Conservation (phyloP, 2,888 invertebrate species). For the Notodonta ziczac region DNA sequence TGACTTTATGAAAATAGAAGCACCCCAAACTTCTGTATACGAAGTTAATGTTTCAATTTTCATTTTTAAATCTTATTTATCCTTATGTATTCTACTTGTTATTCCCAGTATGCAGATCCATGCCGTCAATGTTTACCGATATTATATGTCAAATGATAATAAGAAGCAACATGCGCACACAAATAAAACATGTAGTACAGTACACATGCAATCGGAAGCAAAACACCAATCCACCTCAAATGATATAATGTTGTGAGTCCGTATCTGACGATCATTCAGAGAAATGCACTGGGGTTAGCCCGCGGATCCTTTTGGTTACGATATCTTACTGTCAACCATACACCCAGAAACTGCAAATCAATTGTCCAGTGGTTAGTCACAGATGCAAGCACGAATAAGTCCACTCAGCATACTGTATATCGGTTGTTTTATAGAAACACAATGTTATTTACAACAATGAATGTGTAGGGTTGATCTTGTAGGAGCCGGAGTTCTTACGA, state of each 20-base stretch:
- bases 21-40: no score
- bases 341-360: constrained; percentile 95
- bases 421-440: background rate
- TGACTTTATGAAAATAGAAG: no score
- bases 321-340: constrained; percentile 98
- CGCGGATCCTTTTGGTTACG: constrained; percentile 99
- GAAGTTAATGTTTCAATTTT: no score
- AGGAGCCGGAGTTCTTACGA: no score
- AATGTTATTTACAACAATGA: background rate
- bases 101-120: background rate
- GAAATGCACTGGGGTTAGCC: constrained; percentile 98
- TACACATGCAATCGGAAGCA: constrained; percentile 49
- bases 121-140: background rate
- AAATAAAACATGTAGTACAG: constrained; percentile 5
- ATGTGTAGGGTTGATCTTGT: background rate
- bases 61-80: no score
- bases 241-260: constrained; percentile 61
- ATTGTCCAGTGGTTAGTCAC: constrained; percentile 71
- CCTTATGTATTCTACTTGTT: background rate
- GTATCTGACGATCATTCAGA: constrained; percentile 88
- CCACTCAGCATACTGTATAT: background rate
- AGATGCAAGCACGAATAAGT: constrained; percentile 40
- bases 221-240: constrained; percentile 77
- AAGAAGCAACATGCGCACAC: constrained; percentile 37
- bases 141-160: constrained; percentile 3